Evolutionary conservation across 2,888 invertebrate species (phyloP).

Genomic region (Xestia ashworthii): DNA sequence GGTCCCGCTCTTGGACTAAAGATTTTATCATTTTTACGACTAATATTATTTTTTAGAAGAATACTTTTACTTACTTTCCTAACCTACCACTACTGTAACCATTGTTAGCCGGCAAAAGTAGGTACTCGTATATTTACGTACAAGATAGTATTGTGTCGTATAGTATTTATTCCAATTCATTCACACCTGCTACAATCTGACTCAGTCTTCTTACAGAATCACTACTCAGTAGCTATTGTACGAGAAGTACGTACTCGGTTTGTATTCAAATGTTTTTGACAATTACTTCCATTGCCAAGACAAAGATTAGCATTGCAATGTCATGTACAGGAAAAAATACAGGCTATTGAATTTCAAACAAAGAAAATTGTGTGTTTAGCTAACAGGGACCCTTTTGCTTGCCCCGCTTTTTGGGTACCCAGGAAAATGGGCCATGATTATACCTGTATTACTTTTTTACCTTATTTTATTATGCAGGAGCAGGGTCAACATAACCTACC

Average conservation of each 20-base stretch:
- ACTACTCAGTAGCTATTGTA: background rate
- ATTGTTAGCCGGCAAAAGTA: background rate
- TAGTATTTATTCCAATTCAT: conserved; percentile 30
- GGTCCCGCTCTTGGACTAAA: too few relatives aligned
- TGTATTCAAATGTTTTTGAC: conserved; percentile 20
- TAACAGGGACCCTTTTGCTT: background rate
- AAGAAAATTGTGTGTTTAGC: background rate
- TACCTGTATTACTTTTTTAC: background rate
- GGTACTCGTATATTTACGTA: too few relatives aligned
- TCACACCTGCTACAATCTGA: conserved; percentile 23
- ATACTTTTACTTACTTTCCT: background rate
- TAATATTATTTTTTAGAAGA: background rate
- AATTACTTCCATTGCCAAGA: conserved; percentile 13
- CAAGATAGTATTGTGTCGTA: background rate
- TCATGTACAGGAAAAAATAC: background rate
- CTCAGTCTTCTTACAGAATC: background rate
- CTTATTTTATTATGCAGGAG: background rate
- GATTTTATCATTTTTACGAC: too few relatives aligned
- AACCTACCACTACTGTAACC: background rate
- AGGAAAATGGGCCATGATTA: background rate
- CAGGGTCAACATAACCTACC: too few relatives aligned
- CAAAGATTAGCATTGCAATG: conserved; percentile 17
- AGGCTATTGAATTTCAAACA: background rate
- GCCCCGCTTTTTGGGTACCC: background rate
- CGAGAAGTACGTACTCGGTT: background rate